Conservation (phyloP, 2,797 vertebrate genomes). For the Discoglossus pictus region DNA sequence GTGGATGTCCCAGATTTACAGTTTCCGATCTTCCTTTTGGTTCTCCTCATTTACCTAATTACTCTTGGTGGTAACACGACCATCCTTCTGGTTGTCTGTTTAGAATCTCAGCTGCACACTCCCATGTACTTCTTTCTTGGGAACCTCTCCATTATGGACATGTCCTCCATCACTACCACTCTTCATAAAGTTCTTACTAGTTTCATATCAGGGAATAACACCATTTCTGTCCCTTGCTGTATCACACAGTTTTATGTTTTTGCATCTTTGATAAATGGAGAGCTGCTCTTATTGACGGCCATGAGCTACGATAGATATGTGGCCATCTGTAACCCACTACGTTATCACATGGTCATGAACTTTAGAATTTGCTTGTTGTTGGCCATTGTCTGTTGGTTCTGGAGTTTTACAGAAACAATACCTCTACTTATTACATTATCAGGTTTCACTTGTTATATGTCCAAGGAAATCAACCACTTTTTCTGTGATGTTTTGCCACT, state of each 20-base stretch:
- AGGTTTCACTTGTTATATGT: slow-evolving; percentile 25
- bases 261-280: slow-evolving; percentile 19
- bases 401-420: not conserved
- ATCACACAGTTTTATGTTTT: slow-evolving; percentile 36
- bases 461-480: slow-evolving; percentile 27
- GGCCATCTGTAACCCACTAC: slow-evolving; percentile 33
- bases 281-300: slow-evolving; percentile 27
- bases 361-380: not conserved
- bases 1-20: too few relatives aligned
- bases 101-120: too few relatives aligned
- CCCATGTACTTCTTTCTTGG: too few relatives aligned
- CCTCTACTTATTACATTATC: slow-evolving; percentile 15
- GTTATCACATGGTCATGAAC: slow-evolving; percentile 29
- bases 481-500: slow-evolving; percentile 39
- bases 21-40: too few relatives aligned
- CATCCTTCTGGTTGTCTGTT: too few relatives aligned
- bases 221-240: slow-evolving; percentile 13
- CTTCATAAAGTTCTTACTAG: slow-evolving; percentile 22
- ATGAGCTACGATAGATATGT: slow-evolving; percentile 43
- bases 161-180: slow-evolving; percentile 32
- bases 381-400: not conserved
- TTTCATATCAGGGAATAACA: slow-evolving; percentile 7
- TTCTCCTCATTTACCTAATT: too few relatives aligned
- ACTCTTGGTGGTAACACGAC: too few relatives aligned
- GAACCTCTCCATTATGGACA: too few relatives aligned